Evolutionary conservation across 2,797 vertebrate species (phyloP), one percentile per base, ranked within the genome.

Genomic region (Falco novaeseelandiae): DNA sequence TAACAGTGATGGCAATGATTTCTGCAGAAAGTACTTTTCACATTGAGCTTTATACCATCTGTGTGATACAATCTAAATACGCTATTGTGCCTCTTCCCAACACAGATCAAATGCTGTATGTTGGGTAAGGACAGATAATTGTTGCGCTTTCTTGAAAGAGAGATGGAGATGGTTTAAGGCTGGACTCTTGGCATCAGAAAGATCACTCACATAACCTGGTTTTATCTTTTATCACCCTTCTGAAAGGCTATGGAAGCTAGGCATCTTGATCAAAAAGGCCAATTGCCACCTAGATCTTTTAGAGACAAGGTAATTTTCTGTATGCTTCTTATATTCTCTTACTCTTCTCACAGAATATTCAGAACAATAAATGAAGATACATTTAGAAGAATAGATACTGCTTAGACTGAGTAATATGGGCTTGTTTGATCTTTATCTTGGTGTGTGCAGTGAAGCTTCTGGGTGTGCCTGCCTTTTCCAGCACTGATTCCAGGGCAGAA

Each of bases 31-130:
- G 42, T 10, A 26, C 70, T 86, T 62, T 36, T 51, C 2, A 1
- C 21, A 34, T 57, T 69, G 38, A 57, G 42, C 10, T 57, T 78
- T 62, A 2, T 86, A 25, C 38, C 0, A 0, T 32, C 25, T 32
- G 10, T 38, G 70, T 63, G 59, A 86, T 93, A 88, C 25, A 32
- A 88, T 83, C 71, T 58, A 55, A 89, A 90, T 34, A 52, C 23
- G 71, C 36, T 62, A 7, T 67, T 32, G 10, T 51, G 29, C 80
- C 54, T 78, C 83, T 87, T 69, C 1, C 0, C 51, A 82, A 14
- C n/a, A 15, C 5, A 42, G 61, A 92, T 79, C 78, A 84, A 76
- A 82, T 0, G 0, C 49, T n/a, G 12, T 32, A 58, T 76, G 76
- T 91, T 62, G 54, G 80, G n/a, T 48, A 44, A 61, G 51, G 61